Evolutionary conservation across 2,797 vertebrate species (phyloP).

Genomic region (Intellagama lesueurii): DNA sequence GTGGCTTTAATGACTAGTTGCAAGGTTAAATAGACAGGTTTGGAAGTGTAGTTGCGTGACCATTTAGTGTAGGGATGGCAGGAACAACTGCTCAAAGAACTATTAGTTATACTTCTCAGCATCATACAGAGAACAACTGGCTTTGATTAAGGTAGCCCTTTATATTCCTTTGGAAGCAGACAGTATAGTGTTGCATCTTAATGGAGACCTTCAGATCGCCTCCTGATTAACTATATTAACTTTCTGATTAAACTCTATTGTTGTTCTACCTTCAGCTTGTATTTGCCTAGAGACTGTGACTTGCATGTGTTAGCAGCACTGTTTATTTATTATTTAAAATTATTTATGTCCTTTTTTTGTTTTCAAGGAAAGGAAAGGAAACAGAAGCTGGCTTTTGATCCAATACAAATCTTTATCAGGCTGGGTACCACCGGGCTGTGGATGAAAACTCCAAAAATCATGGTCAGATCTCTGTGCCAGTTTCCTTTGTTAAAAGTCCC

Average conservation of each 20-base stretch:
- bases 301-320: not conserved
- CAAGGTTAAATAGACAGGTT: constrained; percentile 45
- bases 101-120: not conserved
- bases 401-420: no score
- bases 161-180: constrained; percentile 4
- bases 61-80: not conserved
- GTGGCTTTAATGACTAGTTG: constrained; percentile 14
- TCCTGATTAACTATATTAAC: not conserved
- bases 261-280: not conserved
- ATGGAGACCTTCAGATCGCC: constrained; percentile 6
- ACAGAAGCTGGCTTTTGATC: no score
- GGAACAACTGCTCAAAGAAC: not conserved
- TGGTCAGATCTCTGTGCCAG: no score
- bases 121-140: not conserved
- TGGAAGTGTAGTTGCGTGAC: constrained; percentile 14
- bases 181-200: not conserved
- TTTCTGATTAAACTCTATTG: not conserved
- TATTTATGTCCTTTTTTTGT: not conserved
- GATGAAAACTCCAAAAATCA: no score
- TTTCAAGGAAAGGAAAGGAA: no score
- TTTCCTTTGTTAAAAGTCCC: no score
- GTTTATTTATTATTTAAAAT: not conserved
- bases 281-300: not conserved
- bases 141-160: constrained; percentile 13
- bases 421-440: no score